Evolutionary conservation across 2,888 invertebrate genomes (phyloP).

Genomic region (Drosophila ezoana): DNA sequence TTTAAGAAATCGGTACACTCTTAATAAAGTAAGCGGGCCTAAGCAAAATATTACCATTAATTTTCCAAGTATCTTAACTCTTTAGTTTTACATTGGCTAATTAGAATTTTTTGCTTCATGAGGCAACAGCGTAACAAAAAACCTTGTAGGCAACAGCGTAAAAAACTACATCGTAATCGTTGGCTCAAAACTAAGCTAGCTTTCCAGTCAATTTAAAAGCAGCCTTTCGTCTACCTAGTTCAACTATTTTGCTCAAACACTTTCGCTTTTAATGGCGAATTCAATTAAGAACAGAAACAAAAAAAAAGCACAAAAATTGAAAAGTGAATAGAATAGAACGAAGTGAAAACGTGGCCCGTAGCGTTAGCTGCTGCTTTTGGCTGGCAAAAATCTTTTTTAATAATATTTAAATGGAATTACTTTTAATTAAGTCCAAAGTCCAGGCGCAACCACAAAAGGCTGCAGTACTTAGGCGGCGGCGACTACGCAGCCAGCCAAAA

Average conservation of each 20-base stretch:
- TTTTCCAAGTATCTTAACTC: too few relatives aligned
- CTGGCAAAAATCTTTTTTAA: slow-evolving; percentile 55
- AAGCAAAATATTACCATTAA: too few relatives aligned
- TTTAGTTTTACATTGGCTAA: slow-evolving; percentile 9
- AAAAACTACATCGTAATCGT: slow-evolving; percentile 1
- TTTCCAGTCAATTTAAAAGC: slow-evolving; percentile 49
- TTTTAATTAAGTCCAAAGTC: slow-evolving; percentile 72
- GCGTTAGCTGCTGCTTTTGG: slow-evolving; percentile 31
- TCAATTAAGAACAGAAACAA: slow-evolving; percentile 45
- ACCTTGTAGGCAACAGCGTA: background rate
- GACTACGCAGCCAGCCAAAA: slow-evolving; percentile 41
- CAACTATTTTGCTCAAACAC: slow-evolving; percentile 66
- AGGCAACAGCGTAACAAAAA: background rate
- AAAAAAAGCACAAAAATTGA: slow-evolving; percentile 2
- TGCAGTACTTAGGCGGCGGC: slow-evolving; percentile 37
- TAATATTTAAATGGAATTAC: slow-evolving; percentile 76
- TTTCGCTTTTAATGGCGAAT: slow-evolving; percentile 48
- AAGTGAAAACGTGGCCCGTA: slow-evolving; percentile 44
- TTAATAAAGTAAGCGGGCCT: too few relatives aligned
- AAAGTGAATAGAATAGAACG: slow-evolving; percentile 23
- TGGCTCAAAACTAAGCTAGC: slow-evolving; percentile 24
- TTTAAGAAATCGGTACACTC: too few relatives aligned
- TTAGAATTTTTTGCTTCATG: slow-evolving; percentile 12
- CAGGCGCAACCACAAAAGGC: slow-evolving; percentile 63
- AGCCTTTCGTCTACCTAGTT: slow-evolving; percentile 24